phyloP scores from a whole-genome alignment of 2,797 vertebrate species.

The Forpus xanthops region DNA sequence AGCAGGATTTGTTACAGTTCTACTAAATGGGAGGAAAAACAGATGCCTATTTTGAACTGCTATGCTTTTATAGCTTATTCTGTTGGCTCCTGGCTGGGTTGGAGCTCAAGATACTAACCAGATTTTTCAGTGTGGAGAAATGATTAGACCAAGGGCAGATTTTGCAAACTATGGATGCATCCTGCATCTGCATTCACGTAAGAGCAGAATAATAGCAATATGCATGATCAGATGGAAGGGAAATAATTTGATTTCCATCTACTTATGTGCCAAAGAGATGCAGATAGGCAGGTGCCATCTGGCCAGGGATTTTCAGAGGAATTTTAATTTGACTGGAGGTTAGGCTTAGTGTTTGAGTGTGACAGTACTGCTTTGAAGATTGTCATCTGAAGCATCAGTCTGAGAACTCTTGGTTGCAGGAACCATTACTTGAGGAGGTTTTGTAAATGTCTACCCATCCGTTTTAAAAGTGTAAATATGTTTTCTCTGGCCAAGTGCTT shows the following conservation, averaged over 20 bases:
- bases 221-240: background rate
- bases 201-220: background rate
- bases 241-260: background rate
- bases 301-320: background rate
- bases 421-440: background rate
- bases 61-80: background rate
- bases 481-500: background rate
- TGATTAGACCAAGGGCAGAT: background rate
- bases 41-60: background rate
- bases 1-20: background rate
- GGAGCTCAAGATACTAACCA: background rate
- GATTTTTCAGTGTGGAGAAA: background rate
- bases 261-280: background rate
- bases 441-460: background rate
- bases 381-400: background rate
- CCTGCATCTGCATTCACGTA: background rate
- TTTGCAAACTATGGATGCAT: background rate
- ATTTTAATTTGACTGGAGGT: background rate
- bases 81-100: background rate
- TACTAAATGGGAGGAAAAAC: background rate
- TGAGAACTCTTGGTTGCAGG: background rate
- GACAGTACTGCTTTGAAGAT: background rate
- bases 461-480: background rate
- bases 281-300: background rate
- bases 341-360: background rate